Evolutionary conservation across 1,140 invertebrate genomes (phyloP), one percentile per base, ranked within the genome.

Genomic region (Trachymyrmex septentrionalis): DNA sequence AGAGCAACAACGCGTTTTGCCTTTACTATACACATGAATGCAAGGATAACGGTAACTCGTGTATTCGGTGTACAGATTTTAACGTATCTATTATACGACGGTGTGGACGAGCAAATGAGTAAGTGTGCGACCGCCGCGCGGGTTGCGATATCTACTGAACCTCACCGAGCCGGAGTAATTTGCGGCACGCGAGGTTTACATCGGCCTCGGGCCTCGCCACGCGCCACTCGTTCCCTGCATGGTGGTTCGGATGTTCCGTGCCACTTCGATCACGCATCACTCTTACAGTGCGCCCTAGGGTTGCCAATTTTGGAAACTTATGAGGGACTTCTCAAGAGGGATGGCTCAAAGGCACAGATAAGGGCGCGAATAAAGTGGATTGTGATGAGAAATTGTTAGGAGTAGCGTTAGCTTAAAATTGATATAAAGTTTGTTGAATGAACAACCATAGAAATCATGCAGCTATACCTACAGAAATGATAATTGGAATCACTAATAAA

Each of bases 171-270:
- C 69, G 66, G 88, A 92, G 92, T 90, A 93, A 93, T 94, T 94
- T 94, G 92, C 91, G 92, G 91, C 93, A 94, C 93, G 93, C 92
- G 92, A 93, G 93, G 84, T 86, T 92, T 87, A 85, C 88, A 66
- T 82, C 76, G 67, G 87, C 89, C 89, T 85, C 76, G 77, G 87
- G 91, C 91, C 86, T 81, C 72, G 91, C 89, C 92, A 93, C 92
- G 93, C 92, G 93, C 91, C 89, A 87, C 86, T 86, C 84, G 61
- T 78, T 50, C 59, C 24, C 75, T 50, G 81, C 48, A 21, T 27
- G 30, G 48, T 30, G 59, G 16, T 34, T 53, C 69, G 80, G 57
- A 75, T 63, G 69, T 63, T 50, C 55, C 80, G 24, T 57, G 67
- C 66, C 14, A 50, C 24, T 69, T 48, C 69, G 69, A 84, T 73